phyloP scores from a whole-genome alignment of 1,140 invertebrate genomes.

The Halotydeus destructor region DNA sequence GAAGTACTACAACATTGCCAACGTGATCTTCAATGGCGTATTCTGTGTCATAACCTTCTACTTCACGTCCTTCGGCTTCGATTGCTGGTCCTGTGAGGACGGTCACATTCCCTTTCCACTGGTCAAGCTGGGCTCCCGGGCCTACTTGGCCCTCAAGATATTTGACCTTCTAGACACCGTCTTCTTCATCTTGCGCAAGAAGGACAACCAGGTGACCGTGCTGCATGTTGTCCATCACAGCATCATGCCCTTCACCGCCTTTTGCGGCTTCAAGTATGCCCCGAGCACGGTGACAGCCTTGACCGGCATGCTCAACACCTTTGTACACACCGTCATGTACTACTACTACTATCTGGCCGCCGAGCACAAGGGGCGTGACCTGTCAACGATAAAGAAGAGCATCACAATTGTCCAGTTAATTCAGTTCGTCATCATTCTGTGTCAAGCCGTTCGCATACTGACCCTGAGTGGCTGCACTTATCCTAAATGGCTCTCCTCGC shows the following conservation, averaged over 20 bases:
- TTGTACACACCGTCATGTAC: slow-evolving; percentile 3
- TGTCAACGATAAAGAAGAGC: no score
- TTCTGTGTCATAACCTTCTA: slow-evolving; percentile 51
- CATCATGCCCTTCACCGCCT: slow-evolving; percentile 82
- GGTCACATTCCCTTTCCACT: slow-evolving; percentile 2
- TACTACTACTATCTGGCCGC: background rate
- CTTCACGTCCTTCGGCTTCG: slow-evolving; percentile 25
- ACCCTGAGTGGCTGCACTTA: no score
- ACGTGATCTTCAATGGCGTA: slow-evolving; percentile 26
- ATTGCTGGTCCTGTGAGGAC: slow-evolving; percentile 8
- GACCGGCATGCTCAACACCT: background rate
- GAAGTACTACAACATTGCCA: slow-evolving; percentile 23
- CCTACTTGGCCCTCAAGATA: slow-evolving; percentile 28
- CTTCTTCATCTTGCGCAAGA: slow-evolving; percentile 74
- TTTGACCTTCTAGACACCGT: slow-evolving; percentile 9
- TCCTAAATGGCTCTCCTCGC: no score
- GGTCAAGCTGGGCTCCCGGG: slow-evolving; percentile 14
- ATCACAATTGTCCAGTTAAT: no score
- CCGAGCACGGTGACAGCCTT: background rate
- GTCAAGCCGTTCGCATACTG: no score
- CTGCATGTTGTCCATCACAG: slow-evolving; percentile 85
- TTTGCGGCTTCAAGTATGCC: slow-evolving; percentile 58
- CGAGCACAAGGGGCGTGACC: no score
- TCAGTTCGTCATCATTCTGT: no score
- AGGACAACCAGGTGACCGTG: slow-evolving; percentile 71